A percentile compares a stretch with the other conserved stretches of the same genome.
Conservation (phyloP, 2,888 invertebrate genomes). For the Acrobasis repandana region DNA sequence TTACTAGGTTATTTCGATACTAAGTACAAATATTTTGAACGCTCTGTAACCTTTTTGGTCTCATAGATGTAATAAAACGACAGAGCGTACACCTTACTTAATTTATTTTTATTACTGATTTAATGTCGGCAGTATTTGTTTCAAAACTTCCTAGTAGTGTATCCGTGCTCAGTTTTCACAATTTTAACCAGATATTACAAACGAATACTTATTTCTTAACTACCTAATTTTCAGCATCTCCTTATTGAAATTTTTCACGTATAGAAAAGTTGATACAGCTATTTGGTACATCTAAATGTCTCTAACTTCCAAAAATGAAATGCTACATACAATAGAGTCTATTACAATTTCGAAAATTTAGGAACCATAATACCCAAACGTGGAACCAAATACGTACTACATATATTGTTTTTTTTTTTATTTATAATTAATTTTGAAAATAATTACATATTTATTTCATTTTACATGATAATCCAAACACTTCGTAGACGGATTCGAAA, state of each 20-base stretch:
- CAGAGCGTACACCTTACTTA: constrained; percentile 61
- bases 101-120: constrained; percentile 56
- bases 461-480: constrained; percentile 74
- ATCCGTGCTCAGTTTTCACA: constrained; percentile 77
- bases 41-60: constrained; percentile 41
- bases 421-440: constrained; percentile 80
- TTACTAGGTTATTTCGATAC: constrained; percentile 59
- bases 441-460: constrained; percentile 71
- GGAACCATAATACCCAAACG: constrained; percentile 83
- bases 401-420: constrained; percentile 67
- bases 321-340: constrained; percentile 81
- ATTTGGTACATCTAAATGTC: constrained; percentile 81
- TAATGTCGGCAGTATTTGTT: constrained; percentile 77
- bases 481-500: constrained; percentile 80
- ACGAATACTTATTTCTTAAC: constrained; percentile 75
- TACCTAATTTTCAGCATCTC: constrained; percentile 75
- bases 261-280: constrained; percentile 82
- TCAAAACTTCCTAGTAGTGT: constrained; percentile 75
- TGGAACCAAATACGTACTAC: constrained; percentile 77
- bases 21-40: constrained; percentile 61
- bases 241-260: constrained; percentile 73
- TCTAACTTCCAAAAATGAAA: constrained; percentile 78
- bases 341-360: constrained; percentile 83
- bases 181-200: constrained; percentile 64
- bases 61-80: constrained; percentile 32